phyloP scores from a whole-genome alignment of 2,113 vertebrate genomes.

The Saimiri boliviensis region DNA sequence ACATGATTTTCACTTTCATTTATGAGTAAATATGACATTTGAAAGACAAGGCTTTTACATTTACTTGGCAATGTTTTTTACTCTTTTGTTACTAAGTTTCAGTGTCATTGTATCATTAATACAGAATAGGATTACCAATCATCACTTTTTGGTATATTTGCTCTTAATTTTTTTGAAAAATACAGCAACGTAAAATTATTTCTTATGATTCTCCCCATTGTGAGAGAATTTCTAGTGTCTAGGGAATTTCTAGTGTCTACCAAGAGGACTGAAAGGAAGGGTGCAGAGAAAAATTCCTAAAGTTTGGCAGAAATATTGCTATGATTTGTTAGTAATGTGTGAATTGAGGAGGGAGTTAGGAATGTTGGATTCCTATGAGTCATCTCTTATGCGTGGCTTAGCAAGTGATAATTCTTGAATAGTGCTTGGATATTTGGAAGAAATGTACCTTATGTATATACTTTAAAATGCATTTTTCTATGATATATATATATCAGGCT shows the following conservation, averaged over 20 bases:
- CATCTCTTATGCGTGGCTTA: background rate
- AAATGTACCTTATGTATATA: background rate
- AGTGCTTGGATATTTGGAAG: background rate
- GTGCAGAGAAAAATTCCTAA: background rate
- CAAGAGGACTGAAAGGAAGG: background rate
- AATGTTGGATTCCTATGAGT: background rate
- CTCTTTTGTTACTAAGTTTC: background rate
- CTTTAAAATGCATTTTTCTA: background rate
- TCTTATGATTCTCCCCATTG: background rate
- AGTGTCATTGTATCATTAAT: background rate
- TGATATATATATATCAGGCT: background rate
- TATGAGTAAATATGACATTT: background rate
- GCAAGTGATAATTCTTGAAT: background rate
- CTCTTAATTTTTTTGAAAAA: background rate
- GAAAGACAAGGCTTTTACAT: background rate
- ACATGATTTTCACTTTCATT: background rate
- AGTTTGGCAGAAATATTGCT: background rate
- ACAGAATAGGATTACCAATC: background rate
- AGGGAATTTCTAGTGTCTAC: background rate
- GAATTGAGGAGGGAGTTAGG: background rate
- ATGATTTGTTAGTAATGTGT: background rate
- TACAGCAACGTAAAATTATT: background rate
- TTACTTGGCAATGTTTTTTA: background rate
- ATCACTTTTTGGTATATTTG: background rate
- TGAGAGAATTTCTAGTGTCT: background rate